A percentile compares a stretch with the other conserved stretches of the same genome.
Conservation (phyloP, 2,888 invertebrate genomes). For the Sinentomon sp. region DNA sequence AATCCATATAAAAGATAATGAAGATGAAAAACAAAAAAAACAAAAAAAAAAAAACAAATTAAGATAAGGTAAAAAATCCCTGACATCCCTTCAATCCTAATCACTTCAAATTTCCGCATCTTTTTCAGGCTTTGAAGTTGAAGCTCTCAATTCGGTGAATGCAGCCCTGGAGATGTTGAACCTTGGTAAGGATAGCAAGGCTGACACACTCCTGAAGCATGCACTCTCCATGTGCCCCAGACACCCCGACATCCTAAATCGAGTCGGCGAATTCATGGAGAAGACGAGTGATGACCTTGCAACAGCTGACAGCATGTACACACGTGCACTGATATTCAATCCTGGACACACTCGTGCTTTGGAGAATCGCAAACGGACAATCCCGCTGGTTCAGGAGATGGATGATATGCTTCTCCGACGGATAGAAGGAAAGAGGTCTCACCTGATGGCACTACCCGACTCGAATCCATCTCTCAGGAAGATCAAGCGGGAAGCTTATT, state of each 20-base stretch:
- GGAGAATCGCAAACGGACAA: constrained; percentile 52
- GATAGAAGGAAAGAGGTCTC: constrained; percentile 59
- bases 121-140: constrained; percentile 26
- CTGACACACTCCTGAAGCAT: constrained; percentile 60
- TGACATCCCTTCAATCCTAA: no score
- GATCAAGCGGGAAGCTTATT: constrained; percentile 82
- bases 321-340: constrained; percentile 46
- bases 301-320: constrained; percentile 65
- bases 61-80: no score
- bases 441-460: constrained; percentile 51
- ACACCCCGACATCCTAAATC: constrained; percentile 70
- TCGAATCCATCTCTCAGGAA: constrained; percentile 48
- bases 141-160: constrained; percentile 57
- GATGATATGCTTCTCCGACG: constrained; percentile 47
- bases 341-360: constrained; percentile 57
- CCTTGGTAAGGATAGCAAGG: constrained; percentile 56
- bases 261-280: constrained; percentile 80
- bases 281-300: constrained; percentile 55
- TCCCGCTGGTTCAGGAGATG: constrained; percentile 61
- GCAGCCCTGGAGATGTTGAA: constrained; percentile 60
- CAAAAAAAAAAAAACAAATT: no score
- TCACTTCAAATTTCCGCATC: constrained; percentile 1
- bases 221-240: constrained; percentile 48
- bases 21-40: no score
- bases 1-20: no score